Base-by-base conservation (phyloP, 2,113 vertebrate genomes). In the Coreoperca whiteheadi region DNA sequence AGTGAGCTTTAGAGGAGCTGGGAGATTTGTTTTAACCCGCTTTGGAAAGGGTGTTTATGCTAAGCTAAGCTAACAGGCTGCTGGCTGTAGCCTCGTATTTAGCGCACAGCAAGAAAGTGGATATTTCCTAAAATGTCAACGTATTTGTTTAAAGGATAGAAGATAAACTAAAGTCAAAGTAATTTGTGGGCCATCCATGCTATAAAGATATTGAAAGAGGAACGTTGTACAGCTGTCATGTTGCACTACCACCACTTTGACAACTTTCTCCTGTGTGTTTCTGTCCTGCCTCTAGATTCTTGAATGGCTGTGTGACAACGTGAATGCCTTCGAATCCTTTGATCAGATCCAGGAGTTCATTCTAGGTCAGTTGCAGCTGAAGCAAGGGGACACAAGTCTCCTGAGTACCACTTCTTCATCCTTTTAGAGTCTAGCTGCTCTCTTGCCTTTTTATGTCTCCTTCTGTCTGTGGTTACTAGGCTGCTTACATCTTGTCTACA, bases 291-390 rank as follows among this genome's bases (percentile, higher is more conserved):
- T 86, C 20, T 83, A 99, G 98, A 93, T 99, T 81, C 96, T 98
- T 79, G 94, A 92, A 2, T 99, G 98, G 97, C 94, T 99, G 90
- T 97, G 95, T 87, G 97, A 97, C 88, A 96, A 96, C 57, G 41
- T 94, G 68, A 96, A 95, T 83, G 81, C 93, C 3, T 96, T 96
- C 25, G 90, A 94, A 75, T 96, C 94, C 78, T 98, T 98, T 92
- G 96, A 99, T 94, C 97, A 96, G 61, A 96, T 98, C 89, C 98
- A 99, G 91, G 98, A 99, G 93, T 98, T 99, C 91, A 95, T 99
- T 87, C 94, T 98, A 48, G 97, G 98, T 99, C 94, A 90, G 97
- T 89, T 20, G n/a, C 53, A 87, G 70, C 72, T 41, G 25, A 54
- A 53, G 57, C 56, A 20, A 0, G 28, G 28, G 23, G 48, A 75